These are phyloP conservation scores for Scarus forsteni DNA, from an alignment of 2,797 vertebrate species.

Conservation along the genomic window DNA sequence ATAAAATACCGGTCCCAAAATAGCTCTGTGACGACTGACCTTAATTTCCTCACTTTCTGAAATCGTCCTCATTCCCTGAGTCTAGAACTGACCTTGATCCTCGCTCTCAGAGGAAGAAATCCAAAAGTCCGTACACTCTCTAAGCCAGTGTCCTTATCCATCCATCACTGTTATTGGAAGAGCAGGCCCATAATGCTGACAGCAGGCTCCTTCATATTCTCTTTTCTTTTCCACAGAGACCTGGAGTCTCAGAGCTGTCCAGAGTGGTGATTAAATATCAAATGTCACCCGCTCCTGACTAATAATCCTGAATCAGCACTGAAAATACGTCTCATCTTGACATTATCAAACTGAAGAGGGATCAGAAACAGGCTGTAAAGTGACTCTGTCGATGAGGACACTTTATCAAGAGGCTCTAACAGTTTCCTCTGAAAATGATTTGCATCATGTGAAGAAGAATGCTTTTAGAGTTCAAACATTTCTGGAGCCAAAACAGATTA, in stretches of 20 bases:
- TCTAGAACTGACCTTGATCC: constrained; percentile 16
- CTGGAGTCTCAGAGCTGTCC: constrained; percentile 29
- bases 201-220: constrained; percentile 11
- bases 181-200: constrained; percentile 20
- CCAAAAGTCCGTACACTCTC: constrained; percentile 5
- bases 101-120: constrained; percentile 7
- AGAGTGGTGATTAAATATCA: constrained; percentile 30
- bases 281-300: constrained; percentile 10
- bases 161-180: constrained; percentile 27
- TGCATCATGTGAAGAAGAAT: background rate
- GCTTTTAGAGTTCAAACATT: background rate
- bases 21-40: constrained; percentile 5
- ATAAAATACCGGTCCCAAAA: constrained; percentile 7
- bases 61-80: constrained; percentile 1
- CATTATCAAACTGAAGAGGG: background rate
- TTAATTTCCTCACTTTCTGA: constrained; percentile 2
- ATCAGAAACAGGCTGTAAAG: background rate
- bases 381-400: background rate
- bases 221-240: constrained; percentile 16
- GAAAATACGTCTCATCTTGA: background rate
- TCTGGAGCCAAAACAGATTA: background rate
- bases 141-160: constrained; percentile 21
- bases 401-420: background rate
- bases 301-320: constrained; percentile 11
- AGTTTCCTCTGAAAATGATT: background rate